Evolutionary conservation across 2,888 invertebrate genomes (phyloP).

Genomic region (Coleophora flavipennella): DNA sequence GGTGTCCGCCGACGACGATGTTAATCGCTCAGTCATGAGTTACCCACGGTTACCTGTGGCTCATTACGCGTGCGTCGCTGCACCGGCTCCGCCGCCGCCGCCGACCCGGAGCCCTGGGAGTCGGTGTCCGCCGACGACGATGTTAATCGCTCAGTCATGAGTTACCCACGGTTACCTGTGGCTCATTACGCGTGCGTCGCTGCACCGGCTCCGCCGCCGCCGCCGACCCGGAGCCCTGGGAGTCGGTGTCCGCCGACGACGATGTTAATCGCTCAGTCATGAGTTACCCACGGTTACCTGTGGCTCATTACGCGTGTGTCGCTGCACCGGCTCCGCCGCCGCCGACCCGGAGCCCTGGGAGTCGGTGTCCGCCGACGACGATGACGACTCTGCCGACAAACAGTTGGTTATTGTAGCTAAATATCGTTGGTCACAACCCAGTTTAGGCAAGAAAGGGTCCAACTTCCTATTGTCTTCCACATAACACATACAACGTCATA

Average conservation of each 20-base stretch:
- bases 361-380: conserved; percentile 63
- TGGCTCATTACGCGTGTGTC: conserved; percentile 44
- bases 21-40: too few species aligned
- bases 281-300: too few species aligned
- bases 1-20: conserved; percentile 64
- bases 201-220: conserved; percentile 44
- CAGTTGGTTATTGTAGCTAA: too few species aligned
- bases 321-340: conserved; percentile 38
- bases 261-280: too few species aligned
- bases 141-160: too few species aligned
- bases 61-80: too few species aligned
- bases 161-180: too few species aligned
- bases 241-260: conserved; percentile 55
- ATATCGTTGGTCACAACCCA: too few species aligned
- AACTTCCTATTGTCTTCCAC: too few species aligned
- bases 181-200: conserved; percentile 43
- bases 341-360: conserved; percentile 57
- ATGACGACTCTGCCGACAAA: conserved; percentile 48
- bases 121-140: conserved; percentile 64
- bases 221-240: conserved; percentile 54
- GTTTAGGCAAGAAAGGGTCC: too few species aligned
- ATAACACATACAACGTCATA: too few species aligned
- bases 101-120: conserved; percentile 57
- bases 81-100: conserved; percentile 37
- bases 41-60: too few species aligned